Evolutionary conservation across 2,888 invertebrate species (phyloP).

Genomic region (Morinoia aosen): DNA sequence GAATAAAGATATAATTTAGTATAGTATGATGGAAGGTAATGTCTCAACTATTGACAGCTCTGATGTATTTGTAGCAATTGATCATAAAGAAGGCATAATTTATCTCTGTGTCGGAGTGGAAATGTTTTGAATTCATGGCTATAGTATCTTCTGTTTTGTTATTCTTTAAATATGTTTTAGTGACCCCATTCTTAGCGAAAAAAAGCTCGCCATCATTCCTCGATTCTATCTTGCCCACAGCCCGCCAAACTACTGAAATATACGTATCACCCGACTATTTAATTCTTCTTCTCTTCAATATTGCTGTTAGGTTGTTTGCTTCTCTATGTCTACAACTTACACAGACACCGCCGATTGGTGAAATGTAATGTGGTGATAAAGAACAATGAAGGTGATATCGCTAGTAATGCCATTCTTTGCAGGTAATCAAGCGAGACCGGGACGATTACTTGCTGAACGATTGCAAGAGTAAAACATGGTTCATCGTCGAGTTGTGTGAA

Average conservation of each 20-base stretch:
- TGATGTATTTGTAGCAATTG: not conserved
- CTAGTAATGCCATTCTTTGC: not conserved
- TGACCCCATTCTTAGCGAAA: not conserved
- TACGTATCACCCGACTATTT: not conserved
- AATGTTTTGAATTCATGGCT: not conserved
- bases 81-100: not conserved
- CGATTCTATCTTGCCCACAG: not conserved
- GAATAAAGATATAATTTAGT: not conserved
- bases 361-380: not conserved
- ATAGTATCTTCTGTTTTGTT: not conserved
- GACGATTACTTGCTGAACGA: slow-evolving; percentile 99
- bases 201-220: not conserved
- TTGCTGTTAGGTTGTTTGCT: not conserved
- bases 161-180: not conserved
- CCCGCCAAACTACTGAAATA: not conserved
- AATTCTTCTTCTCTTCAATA: not conserved
- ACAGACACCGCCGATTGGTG: not conserved
- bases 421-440: slow-evolving; percentile 87
- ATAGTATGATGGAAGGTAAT: not conserved
- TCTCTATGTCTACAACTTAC: not conserved
- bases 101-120: not conserved
- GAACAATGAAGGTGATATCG: not conserved
- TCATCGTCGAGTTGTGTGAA: slow-evolving; percentile 97
- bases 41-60: not conserved
- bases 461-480: slow-evolving; percentile 93